Evolutionary conservation across 2,888 invertebrate species (phyloP).

Genomic region (Lordiphosa andalusiaca): DNA sequence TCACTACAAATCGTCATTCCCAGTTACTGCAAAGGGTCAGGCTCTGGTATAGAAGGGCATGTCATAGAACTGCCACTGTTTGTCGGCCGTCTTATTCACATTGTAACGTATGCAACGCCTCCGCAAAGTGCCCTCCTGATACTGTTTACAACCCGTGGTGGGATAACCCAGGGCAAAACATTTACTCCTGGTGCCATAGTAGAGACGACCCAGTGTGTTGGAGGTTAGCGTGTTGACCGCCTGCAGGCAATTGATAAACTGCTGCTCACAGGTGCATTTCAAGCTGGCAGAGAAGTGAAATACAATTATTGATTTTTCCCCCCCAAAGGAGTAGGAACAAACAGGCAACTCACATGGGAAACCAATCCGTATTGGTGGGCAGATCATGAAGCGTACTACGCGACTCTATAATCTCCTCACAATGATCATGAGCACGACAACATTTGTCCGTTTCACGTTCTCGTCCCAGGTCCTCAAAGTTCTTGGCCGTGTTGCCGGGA

Average conservation of each 20-base stretch:
- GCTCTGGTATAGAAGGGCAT: conserved; percentile 75
- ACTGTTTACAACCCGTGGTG: conserved; percentile 67
- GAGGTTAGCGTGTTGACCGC: conserved; percentile 65
- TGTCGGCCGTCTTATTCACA: conserved; percentile 60
- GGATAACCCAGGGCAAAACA: conserved; percentile 77
- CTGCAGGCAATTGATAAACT: conserved; percentile 78
- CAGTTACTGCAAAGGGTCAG: no score
- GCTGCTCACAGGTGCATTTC: conserved; percentile 79
- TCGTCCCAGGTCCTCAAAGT: conserved; percentile 90
- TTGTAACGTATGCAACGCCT: conserved; percentile 78
- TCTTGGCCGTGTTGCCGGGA: conserved; percentile 89
- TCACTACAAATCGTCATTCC: background rate
- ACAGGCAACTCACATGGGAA: conserved; percentile 62
- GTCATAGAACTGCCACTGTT: conserved; percentile 79
- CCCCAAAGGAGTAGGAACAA: conserved; percentile 16
- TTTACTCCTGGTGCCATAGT: conserved; percentile 70
- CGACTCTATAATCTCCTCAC: conserved; percentile 77
- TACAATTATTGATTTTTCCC: conserved; percentile 1
- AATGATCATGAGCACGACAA: conserved; percentile 90
- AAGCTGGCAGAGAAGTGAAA: conserved; percentile 19
- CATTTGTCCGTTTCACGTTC: conserved; percentile 91
- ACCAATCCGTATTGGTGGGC: conserved; percentile 76
- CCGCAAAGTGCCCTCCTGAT: conserved; percentile 70
- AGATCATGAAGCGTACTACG: conserved; percentile 65
- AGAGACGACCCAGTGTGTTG: conserved; percentile 76